These are phyloP conservation scores for Pristionchus maxplancki DNA, from an alignment of 2,888 invertebrate genomes.

Conservation along the genomic window DNA sequence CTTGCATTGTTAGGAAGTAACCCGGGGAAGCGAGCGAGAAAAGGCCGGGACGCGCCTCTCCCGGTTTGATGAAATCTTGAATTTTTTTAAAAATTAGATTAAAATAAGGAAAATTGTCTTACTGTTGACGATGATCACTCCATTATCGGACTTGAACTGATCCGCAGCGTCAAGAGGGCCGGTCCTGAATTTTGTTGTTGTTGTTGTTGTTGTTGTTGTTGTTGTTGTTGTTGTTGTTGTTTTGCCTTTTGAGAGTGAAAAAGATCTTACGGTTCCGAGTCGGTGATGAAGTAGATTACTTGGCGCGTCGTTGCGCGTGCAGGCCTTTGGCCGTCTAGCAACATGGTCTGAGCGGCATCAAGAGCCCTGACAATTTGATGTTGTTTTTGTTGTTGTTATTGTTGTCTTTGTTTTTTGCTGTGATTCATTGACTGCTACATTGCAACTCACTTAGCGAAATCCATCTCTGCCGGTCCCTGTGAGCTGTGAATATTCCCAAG, in stretches of 20 bases:
- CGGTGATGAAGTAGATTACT: background rate
- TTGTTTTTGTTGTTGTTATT: too few relatives aligned
- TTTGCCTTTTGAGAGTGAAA: too few relatives aligned
- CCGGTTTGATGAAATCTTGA: background rate
- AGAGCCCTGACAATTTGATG: background rate
- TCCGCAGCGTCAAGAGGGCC: background rate
- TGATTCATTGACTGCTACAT: too few relatives aligned
- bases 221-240: too few relatives aligned
- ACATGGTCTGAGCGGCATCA: background rate
- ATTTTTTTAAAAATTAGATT: too few relatives aligned
- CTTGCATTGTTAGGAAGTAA: background rate
- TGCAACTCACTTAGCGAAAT: background rate
- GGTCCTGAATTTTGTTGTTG: background rate
- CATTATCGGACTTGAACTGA: background rate
- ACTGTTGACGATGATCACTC: background rate
- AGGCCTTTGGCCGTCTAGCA: background rate
- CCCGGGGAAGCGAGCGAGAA: background rate
- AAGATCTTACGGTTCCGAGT: background rate
- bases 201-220: too few relatives aligned
- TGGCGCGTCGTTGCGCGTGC: background rate
- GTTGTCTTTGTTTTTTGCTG: too few relatives aligned
- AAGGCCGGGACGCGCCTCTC: background rate
- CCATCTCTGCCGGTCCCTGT: background rate
- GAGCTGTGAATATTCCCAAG: background rate
- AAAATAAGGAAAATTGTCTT: too few relatives aligned